Evolutionary conservation across 2,888 invertebrate species (phyloP), one percentile per base, ranked within the genome.

Genomic region (Elegia similella): DNA sequence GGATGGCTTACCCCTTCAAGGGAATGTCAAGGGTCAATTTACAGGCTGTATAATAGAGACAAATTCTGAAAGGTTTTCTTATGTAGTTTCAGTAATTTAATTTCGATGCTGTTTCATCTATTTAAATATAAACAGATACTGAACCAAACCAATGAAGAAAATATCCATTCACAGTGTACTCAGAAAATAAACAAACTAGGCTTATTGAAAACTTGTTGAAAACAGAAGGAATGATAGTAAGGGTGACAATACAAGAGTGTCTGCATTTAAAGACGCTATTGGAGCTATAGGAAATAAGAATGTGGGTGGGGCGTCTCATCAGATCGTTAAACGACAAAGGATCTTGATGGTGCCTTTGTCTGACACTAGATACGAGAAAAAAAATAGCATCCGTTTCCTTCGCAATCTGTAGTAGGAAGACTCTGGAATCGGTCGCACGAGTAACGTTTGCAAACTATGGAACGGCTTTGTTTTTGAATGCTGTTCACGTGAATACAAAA

Each of bases 241-340:
- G 23, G 30, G 34, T 38, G 46, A 55, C 56, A 46, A 57, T 47
- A 56, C 15, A 30, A 53, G 53, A 57, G 32, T 46, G 60, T 30
- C 12, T 59, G 57, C 59, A 65, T 52, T 58, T 56, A 60, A 50
- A 66, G 57, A 63, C 60, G 64, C 63, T 61, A 72, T 46, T 50
- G 50, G 10, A 17, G 23, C 17, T 46, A 53, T 63, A 63, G 73
- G 70, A 72, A 70, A 70, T 67, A 71, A 65, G 63, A 66, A 55
- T 56, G 59, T 64, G 64, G 63, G 64, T 62, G 63, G 66, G 62
- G 61, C 12, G 67, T 65, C 73, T 80, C 75, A 78, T 77, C 78
- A 80, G 75, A 71, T 76, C 72, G 77, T 80, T 80, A 77, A 69
- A 72, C 76, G 73, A 80, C 82, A 82, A 84, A 82, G 80, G 72